Conservation (phyloP, 2,113 vertebrate species). For the Phyllostomus hastatus region DNA sequence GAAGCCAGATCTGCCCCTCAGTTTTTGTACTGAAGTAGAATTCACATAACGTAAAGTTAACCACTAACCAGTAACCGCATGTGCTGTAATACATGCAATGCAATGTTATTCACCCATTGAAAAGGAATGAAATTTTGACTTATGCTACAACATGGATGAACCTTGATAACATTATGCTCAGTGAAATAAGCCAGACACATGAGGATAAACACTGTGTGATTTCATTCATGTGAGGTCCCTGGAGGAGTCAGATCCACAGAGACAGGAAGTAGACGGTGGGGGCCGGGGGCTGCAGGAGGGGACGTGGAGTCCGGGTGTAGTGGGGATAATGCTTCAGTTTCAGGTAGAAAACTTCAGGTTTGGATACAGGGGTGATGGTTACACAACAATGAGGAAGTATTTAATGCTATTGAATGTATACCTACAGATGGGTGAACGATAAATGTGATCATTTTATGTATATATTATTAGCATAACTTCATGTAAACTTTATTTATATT, state of each 20-base stretch:
- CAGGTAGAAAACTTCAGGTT: neutral
- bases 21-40: neutral
- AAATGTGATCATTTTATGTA: neutral
- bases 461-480: neutral
- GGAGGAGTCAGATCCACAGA: neutral
- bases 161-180: neutral
- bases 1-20: neutral
- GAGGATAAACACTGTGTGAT: neutral
- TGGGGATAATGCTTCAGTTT: neutral
- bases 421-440: neutral
- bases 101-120: neutral
- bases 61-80: neutral
- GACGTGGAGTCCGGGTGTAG: neutral
- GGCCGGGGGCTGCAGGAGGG: neutral
- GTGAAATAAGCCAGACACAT: neutral
- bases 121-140: neutral
- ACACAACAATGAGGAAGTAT: neutral
- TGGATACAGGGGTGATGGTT: neutral
- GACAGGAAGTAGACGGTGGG: neutral
- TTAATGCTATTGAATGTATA: neutral
- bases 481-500: neutral
- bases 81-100: neutral
- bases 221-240: neutral
- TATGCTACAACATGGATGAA: neutral
- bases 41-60: neutral